These are phyloP conservation scores for Orussus abietinus DNA, from an alignment of 1,140 invertebrate species.

Conservation along the genomic window DNA sequence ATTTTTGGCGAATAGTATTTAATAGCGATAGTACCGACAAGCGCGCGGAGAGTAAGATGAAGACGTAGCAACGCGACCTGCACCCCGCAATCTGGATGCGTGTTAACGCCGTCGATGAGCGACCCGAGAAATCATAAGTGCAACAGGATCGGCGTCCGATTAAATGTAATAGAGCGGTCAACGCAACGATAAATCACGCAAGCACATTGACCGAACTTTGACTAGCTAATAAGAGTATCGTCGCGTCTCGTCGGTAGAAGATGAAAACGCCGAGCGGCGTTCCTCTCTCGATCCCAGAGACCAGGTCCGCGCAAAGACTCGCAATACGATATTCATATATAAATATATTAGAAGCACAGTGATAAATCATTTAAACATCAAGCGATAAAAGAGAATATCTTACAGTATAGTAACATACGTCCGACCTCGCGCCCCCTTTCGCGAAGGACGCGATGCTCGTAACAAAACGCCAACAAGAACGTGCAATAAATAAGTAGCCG, in stretches of 20 bases:
- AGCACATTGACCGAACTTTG: conserved; percentile 20
- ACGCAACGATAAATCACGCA: conserved; percentile 17
- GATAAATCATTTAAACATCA: conserved; percentile 26
- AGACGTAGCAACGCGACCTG: no score
- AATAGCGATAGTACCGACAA: no score
- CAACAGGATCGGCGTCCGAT: conserved; percentile 2
- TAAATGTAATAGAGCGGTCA: conserved; percentile 6
- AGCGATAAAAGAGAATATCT: conserved; percentile 22
- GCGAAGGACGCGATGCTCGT: not conserved
- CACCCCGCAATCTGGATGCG: no score
- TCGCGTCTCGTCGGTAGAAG: not conserved
- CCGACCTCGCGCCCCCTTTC: conserved; percentile 1
- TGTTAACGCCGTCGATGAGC: no score
- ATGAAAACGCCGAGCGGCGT: not conserved
- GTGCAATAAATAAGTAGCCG: conserved; percentile 26
- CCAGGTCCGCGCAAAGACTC: conserved; percentile 1
- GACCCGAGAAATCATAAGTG: conserved; percentile 24
- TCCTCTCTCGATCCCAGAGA: conserved; percentile 1
- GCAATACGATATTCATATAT: conserved; percentile 14
- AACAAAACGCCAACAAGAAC: conserved; percentile 32
- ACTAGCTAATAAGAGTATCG: conserved; percentile 17
- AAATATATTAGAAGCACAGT: conserved; percentile 27
- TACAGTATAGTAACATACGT: conserved; percentile 23
- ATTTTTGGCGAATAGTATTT: no score
- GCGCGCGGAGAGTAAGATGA: no score